A percentile compares a stretch with the other conserved stretches of the same genome.
phyloP scores from a whole-genome alignment of 2,888 invertebrate species.

The Lepidocyrtoides sp. region DNA sequence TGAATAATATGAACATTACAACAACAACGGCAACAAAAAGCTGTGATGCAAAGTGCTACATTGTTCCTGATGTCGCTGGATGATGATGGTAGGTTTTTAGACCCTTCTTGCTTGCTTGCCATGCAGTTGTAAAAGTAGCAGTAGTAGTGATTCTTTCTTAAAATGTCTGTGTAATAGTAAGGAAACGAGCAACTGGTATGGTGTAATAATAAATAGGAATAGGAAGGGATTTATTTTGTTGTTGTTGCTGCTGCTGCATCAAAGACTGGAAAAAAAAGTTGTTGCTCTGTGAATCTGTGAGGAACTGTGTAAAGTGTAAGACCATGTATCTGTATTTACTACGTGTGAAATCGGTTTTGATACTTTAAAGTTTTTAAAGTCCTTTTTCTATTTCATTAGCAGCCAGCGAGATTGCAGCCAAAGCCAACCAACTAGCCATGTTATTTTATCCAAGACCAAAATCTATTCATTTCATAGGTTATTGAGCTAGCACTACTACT shows the following conservation, averaged over 20 bases:
- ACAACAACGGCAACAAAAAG: background rate
- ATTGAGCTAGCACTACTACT: slow-evolving; percentile 6
- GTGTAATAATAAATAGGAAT: slow-evolving; percentile 6
- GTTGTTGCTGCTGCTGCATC: background rate
- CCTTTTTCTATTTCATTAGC: slow-evolving; percentile 8
- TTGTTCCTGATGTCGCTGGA: too few relatives aligned
- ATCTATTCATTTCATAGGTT: slow-evolving; percentile 9
- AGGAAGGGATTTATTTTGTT: slow-evolving; percentile 14
- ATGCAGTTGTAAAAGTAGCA: too few relatives aligned
- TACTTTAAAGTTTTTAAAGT: slow-evolving; percentile 26
- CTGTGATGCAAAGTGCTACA: slow-evolving; percentile 60
- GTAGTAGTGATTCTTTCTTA: too few relatives aligned
- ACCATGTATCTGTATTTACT: too few relatives aligned
- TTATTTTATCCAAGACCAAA: background rate
- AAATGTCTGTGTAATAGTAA: too few relatives aligned
- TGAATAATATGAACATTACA: slow-evolving; percentile 17
- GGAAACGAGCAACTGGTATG: background rate
- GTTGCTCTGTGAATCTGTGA: background rate
- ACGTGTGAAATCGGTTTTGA: slow-evolving; percentile 39
- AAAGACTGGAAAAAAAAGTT: background rate
- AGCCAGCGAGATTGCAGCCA: background rate
- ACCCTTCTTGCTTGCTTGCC: too few relatives aligned
- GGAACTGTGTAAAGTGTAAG: slow-evolving; percentile 43
- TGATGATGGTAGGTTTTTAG: too few relatives aligned
- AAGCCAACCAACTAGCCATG: too few relatives aligned